Evolutionary conservation across 2,797 vertebrate genomes (phyloP).

Genomic region (Rachycentron canadum): DNA sequence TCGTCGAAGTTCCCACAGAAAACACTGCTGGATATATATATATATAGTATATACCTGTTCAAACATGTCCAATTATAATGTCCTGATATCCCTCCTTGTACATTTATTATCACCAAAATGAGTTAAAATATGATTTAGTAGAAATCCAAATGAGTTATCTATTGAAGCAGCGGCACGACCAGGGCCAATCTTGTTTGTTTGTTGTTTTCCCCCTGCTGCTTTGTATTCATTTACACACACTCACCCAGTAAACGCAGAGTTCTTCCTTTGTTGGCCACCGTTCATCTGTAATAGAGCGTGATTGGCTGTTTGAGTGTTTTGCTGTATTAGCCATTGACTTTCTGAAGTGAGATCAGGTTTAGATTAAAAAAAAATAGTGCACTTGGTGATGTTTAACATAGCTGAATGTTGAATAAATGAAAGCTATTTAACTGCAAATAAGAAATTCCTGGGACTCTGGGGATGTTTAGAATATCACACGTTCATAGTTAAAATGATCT

Average conservation of each 20-base stretch:
- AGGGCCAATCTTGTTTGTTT: slow-evolving; percentile 22
- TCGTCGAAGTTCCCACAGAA: neutral
- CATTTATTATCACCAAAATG: neutral
- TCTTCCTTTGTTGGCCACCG: slow-evolving; percentile 48
- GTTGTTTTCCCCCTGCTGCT: slow-evolving; percentile 47
- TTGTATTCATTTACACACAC: slow-evolving; percentile 39
- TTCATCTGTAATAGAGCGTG: slow-evolving; percentile 63
- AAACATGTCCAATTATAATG: neutral
- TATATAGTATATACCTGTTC: neutral
- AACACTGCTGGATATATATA: neutral
- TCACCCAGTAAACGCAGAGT: slow-evolving; percentile 32
- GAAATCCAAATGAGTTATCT: slow-evolving; percentile 15
- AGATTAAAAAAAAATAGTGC: slow-evolving; percentile 14
- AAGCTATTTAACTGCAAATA: slow-evolving; percentile 42
- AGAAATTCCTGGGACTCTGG: neutral
- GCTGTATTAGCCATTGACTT: slow-evolving; percentile 48
- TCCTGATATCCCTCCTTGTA: neutral
- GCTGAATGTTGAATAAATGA: slow-evolving; percentile 38
- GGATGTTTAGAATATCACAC: slow-evolving; percentile 32
- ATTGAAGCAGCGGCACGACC: slow-evolving; percentile 20
- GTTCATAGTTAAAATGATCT: slow-evolving; percentile 33
- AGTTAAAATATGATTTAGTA: neutral
- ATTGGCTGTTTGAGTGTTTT: slow-evolving; percentile 50
- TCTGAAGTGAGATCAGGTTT: slow-evolving; percentile 37
- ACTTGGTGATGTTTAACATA: slow-evolving; percentile 18